Conservation (phyloP, 92 coral and sea anemone species). For the Parazoanthus swiftii region DNA sequence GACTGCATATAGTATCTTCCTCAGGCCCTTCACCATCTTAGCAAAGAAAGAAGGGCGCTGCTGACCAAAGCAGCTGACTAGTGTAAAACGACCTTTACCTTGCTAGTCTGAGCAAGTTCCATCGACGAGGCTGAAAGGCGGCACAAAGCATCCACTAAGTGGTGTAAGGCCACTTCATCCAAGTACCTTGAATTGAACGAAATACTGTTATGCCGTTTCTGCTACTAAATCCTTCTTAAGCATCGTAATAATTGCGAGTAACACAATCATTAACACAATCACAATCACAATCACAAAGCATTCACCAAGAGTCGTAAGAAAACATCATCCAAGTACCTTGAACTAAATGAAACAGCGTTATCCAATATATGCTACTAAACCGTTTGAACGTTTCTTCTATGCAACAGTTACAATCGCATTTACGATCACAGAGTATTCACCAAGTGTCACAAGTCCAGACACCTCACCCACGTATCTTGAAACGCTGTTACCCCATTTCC, state of each 20-base stretch:
- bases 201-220: neutral
- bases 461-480: conserved; percentile 93
- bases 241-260: no score
- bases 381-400: no score
- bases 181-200: conserved; percentile 61
- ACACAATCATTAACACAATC: no score
- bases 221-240: neutral
- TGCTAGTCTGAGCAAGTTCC: conserved; percentile 91
- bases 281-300: conserved; percentile 63
- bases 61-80: no score
- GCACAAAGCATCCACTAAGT: conserved; percentile 96
- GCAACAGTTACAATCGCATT: no score
- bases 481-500: neutral
- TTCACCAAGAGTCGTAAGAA: conserved; percentile 91
- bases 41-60: no score
- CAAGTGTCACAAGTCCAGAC: conserved; percentile 77
- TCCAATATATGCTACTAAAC: neutral
- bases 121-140: conserved; percentile 90
- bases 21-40: no score
- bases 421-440: conserved; percentile 78
- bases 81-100: conserved; percentile 51
- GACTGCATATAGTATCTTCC: no score
- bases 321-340: conserved; percentile 94
- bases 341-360: neutral
- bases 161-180: conserved; percentile 97